These are phyloP conservation scores for Pseudopodoces humilis DNA, from an alignment of 2,113 vertebrate genomes.

Conservation along the genomic window DNA sequence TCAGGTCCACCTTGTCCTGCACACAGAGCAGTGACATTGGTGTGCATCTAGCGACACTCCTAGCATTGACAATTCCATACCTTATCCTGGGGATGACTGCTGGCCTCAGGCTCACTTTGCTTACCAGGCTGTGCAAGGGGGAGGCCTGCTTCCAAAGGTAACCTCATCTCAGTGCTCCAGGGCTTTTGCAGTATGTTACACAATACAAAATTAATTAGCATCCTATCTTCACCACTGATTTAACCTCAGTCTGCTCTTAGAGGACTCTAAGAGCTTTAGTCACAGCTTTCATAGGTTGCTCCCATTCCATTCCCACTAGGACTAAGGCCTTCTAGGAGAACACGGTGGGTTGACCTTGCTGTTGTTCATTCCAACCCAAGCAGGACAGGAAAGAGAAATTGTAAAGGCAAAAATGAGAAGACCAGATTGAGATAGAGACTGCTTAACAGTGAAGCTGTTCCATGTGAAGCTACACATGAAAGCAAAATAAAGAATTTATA, in stretches of 20 bases:
- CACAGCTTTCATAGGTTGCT: background rate
- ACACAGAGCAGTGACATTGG: accelerated
- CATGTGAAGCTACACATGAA: accelerated
- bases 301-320: background rate
- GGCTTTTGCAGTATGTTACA: background rate
- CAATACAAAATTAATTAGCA: background rate
- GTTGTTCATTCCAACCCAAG: accelerated
- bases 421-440: background rate
- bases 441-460: background rate
- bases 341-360: background rate
- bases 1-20: background rate
- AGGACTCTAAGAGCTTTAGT: background rate
- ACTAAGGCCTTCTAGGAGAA: background rate
- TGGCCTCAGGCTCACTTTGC: background rate
- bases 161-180: background rate
- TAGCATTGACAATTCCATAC: background rate
- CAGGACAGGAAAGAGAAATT: background rate
- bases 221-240: background rate
- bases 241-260: background rate
- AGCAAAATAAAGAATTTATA: background rate
- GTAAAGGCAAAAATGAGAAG: background rate
- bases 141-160: background rate
- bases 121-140: background rate
- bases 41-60: no score
- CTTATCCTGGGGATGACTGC: background rate